Evolutionary conservation across 2,797 vertebrate genomes (phyloP).

Genomic region (Sandelia bainsii): DNA sequence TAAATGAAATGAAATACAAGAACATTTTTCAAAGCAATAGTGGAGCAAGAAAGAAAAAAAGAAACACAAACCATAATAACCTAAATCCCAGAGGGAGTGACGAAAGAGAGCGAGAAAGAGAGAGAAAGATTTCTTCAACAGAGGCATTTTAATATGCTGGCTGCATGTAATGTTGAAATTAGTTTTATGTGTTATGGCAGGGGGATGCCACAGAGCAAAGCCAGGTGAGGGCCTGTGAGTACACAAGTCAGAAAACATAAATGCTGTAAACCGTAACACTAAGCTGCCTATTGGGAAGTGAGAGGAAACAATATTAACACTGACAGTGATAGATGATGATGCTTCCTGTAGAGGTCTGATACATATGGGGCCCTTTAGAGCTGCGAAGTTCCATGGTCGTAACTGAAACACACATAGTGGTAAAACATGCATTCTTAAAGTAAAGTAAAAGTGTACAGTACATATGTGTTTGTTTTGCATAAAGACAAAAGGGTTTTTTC

Average conservation of each 20-base stretch:
- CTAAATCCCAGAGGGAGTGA: conserved; percentile 24
- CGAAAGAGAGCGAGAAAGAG: conserved; percentile 26
- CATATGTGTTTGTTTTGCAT: neutral
- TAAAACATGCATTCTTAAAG: conserved; percentile 8
- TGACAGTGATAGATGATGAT: conserved; percentile 86
- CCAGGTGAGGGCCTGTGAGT: conserved; percentile 82
- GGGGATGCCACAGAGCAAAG: conserved; percentile 80
- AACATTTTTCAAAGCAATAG: conserved; percentile 30
- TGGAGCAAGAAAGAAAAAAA: conserved; percentile 15
- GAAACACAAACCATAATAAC: conserved; percentile 37
- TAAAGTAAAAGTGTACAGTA: neutral
- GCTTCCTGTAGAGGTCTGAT: conserved; percentile 66
- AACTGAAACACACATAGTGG: conserved; percentile 19
- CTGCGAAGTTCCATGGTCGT: conserved; percentile 18
- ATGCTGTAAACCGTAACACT: conserved; percentile 80
- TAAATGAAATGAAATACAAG: conserved; percentile 11
- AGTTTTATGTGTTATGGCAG: conserved; percentile 84
- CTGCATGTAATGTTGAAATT: conserved; percentile 82
- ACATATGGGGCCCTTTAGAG: conserved; percentile 60
- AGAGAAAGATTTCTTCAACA: conserved; percentile 36
- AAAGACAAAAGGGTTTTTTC: neutral
- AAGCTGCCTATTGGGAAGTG: conserved; percentile 80
- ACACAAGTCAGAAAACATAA: conserved; percentile 85
- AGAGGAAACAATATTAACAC: conserved; percentile 82
- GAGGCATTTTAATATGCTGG: conserved; percentile 77